phyloP scores from a whole-genome alignment of 2,113 vertebrate genomes.

The Nothocercus nigrocapillus region DNA sequence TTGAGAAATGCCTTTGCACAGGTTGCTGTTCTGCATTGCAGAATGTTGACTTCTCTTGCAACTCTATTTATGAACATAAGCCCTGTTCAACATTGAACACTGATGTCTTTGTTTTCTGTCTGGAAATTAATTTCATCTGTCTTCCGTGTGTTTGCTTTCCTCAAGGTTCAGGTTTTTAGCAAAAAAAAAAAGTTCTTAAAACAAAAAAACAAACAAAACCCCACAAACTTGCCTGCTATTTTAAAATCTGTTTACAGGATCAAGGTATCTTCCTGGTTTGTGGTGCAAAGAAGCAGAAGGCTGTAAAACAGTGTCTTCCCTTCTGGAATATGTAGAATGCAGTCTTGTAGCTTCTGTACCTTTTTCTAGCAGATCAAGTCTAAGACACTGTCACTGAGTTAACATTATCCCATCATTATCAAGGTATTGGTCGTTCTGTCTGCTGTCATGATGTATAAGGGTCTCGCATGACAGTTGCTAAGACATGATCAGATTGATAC shows the following conservation, averaged over 20 bases:
- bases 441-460: conserved; percentile 35
- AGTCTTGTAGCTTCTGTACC: background rate
- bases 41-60: background rate
- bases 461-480: conserved; percentile 41
- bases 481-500: conserved; percentile 15
- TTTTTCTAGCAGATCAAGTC: background rate
- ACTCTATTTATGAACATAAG: background rate
- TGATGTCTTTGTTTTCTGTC: background rate
- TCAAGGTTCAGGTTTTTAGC: background rate
- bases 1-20: background rate
- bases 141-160: background rate
- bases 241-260: background rate
- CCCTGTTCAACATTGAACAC: background rate
- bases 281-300: background rate
- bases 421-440: conserved; percentile 42
- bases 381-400: conserved; percentile 36
- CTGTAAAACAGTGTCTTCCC: background rate
- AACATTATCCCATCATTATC: conserved; percentile 10
- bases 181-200: background rate
- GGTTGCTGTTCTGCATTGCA: background rate
- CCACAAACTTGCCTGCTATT: background rate
- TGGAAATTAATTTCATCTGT: background rate
- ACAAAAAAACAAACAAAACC: background rate
- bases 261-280: background rate
- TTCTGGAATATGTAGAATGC: background rate